Percentiles rank a stretch among this genome's conserved stretches.
Evolutionary conservation across 2,797 vertebrate genomes (phyloP).

Genomic region (Argya squamiceps): DNA sequence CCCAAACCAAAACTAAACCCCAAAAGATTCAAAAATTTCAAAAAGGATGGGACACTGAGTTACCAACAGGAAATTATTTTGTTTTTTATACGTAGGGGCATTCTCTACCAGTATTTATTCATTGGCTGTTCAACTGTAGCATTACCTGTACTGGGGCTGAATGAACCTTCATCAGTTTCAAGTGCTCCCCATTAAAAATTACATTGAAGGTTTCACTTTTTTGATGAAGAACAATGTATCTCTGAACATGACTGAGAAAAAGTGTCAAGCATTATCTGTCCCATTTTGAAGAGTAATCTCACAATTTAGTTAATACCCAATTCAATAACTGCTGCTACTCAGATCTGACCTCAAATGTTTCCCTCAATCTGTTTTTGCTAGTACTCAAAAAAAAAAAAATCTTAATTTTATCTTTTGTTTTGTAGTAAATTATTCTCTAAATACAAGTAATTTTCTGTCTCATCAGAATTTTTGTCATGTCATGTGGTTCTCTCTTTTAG

Average conservation of each 20-base stretch:
- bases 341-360: constrained; percentile 43
- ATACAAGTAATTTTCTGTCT: background rate
- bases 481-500: background rate
- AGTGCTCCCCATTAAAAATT: background rate
- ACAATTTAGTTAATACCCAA: background rate
- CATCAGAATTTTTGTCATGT: background rate
- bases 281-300: background rate
- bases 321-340: background rate
- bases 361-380: constrained; percentile 5
- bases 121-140: background rate
- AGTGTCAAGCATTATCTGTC: background rate
- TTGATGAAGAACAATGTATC: background rate
- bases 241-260: background rate
- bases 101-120: background rate
- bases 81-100: background rate
- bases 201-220: background rate
- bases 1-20: background rate
- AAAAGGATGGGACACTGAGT: background rate
- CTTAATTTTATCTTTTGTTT: background rate
- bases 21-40: background rate
- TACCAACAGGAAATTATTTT: background rate
- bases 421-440: background rate
- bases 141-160: background rate
- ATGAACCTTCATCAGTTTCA: background rate
- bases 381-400: background rate